Evolutionary conservation across 2,113 vertebrate genomes (phyloP).

Genomic region (Bolborhynchus lineola): DNA sequence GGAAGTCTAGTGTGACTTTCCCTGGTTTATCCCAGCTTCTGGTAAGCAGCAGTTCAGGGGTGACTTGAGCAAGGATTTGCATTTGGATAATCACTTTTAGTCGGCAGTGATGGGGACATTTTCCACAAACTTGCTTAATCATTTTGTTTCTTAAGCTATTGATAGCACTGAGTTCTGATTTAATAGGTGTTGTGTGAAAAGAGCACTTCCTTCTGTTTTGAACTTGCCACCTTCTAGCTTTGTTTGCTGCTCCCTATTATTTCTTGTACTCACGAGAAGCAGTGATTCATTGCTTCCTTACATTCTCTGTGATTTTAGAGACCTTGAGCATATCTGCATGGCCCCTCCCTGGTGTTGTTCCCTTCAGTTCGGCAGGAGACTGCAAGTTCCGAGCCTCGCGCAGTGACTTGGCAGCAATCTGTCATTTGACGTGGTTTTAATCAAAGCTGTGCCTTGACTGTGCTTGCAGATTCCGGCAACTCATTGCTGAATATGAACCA

Average conservation of each 20-base stretch:
- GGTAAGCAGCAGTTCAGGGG: background rate
- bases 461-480: constrained; percentile 87
- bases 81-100: background rate
- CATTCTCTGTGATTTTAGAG: background rate
- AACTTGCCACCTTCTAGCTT: background rate
- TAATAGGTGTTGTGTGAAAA: background rate
- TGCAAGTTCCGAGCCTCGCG: background rate
- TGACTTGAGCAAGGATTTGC: background rate
- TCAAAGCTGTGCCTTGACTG: constrained; percentile 21
- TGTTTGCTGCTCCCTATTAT: background rate
- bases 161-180: background rate
- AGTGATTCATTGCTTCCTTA: constrained; percentile 30
- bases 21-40: background rate
- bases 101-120: background rate
- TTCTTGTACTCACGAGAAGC: background rate
- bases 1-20: background rate
- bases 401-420: background rate
- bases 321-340: background rate
- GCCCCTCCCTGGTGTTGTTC: background rate
- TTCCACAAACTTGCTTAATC: background rate
- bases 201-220: background rate
- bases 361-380: background rate
- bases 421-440: background rate
- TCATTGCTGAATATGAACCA: constrained; percentile 85
- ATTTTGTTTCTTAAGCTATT: background rate